Evolutionary conservation across 2,113 vertebrate species (phyloP).

Genomic region (Physeter macrocephalus): DNA sequence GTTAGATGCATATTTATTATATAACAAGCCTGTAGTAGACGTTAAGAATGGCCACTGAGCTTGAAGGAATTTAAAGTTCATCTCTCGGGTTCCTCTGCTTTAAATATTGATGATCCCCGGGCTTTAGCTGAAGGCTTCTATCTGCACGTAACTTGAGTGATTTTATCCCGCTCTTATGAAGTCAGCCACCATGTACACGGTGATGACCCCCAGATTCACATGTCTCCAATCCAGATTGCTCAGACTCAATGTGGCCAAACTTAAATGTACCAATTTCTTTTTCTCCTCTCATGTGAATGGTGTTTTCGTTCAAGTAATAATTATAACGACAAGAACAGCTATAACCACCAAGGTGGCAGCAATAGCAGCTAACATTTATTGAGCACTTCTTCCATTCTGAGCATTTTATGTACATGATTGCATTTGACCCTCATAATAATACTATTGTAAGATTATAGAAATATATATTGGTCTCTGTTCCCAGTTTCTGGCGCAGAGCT

Average conservation of each 20-base stretch:
- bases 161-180: not conserved
- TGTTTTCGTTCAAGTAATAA: not conserved
- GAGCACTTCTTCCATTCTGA: not conserved
- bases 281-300: not conserved
- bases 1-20: not conserved
- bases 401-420: not conserved
- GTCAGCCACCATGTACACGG: not conserved
- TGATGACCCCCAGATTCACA: not conserved
- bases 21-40: not conserved
- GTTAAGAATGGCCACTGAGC: not conserved
- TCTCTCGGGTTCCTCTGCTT: not conserved
- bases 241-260: not conserved
- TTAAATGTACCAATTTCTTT: not conserved
- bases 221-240: not conserved
- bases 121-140: not conserved
- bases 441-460: too few relatives aligned
- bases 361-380: not conserved
- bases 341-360: not conserved
- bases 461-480: too few relatives aligned
- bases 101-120: not conserved
- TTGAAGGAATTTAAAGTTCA: not conserved
- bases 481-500: too few relatives aligned
- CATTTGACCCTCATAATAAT: not conserved
- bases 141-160: not conserved
- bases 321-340: not conserved